A percentile compares a stretch with the other conserved stretches of the same genome.
These are phyloP conservation scores for Sceloporus tristichus DNA, from an alignment of 2,113 vertebrate genomes.

Conservation along the genomic window DNA sequence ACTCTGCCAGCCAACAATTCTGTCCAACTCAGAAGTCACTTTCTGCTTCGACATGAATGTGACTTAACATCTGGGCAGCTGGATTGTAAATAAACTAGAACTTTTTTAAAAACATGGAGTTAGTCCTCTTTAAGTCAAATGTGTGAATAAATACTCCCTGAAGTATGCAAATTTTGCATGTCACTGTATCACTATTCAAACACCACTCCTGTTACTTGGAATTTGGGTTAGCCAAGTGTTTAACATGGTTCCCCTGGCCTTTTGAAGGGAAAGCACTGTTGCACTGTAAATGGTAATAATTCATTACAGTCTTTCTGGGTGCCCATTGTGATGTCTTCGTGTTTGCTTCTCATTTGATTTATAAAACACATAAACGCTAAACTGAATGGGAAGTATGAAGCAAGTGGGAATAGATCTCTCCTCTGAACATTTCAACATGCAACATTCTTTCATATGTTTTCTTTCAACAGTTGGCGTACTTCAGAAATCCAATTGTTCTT, in stretches of 20 bases:
- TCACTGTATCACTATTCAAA: not conserved
- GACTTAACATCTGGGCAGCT: no score
- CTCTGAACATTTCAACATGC: not conserved
- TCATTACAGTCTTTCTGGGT: not conserved
- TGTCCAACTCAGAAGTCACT: no score
- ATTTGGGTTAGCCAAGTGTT: not conserved
- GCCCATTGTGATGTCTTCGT: not conserved
- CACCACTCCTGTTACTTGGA: not conserved
- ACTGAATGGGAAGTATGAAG: not conserved
- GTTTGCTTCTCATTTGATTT: not conserved
- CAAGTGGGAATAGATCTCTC: conserved; percentile 7
- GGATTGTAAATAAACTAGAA: no score
- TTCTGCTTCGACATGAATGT: no score
- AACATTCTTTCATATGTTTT: not conserved
- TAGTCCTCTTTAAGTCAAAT: not conserved
- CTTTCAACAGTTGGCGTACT: conserved; percentile 49
- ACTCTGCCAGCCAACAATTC: no score
- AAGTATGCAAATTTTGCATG: no score
- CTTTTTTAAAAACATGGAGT: no score
- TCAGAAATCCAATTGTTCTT: conserved; percentile 18
- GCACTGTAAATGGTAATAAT: not conserved
- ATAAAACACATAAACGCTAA: not conserved
- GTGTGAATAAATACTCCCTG: not conserved
- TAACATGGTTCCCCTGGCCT: not conserved
- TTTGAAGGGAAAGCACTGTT: not conserved